Base-by-base conservation (phyloP, 2,113 vertebrate genomes). In the Vulpes ferrilata region DNA sequence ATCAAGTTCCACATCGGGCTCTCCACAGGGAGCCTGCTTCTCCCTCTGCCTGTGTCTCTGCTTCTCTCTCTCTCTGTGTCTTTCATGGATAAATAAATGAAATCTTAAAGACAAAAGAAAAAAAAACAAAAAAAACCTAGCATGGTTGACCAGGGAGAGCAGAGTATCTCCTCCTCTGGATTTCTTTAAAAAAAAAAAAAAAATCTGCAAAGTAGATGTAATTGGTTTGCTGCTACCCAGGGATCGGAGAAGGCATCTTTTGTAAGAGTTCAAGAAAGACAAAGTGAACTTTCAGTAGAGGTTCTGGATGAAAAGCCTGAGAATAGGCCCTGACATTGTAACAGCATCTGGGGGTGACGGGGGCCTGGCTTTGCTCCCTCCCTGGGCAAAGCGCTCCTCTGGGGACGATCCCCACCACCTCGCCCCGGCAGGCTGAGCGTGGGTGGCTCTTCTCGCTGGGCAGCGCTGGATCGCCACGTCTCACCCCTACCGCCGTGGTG, bases 341-440 rank as follows among this genome's bases (percentile, higher is more conserved):
- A 25, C 7, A 65, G 60, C 30, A 22, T 8, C 15, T 2, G 0
- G 17, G 48, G 11, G 20, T 60, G 20, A 74, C 19, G 48, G 16
- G 32, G 55, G 7, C 9, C 3, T 0, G 15, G 12, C 15, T 38
- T 83, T 15, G 6, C 25, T 19, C 20, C 30, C 27, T 84, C 16
- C 17, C 4, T 0, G n/a, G 32, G 17, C 15, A 53, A 83, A 51
- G 48, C 2, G 7, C 15, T 4, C 5, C 27, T 19, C 13, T 25
- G 20, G 7, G 25, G 27, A 1, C 23, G 20, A 1, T 20, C 53
- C 11, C 0, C 7, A 0, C 0, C 16, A 5, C 64, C 59, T 7
- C 35, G 5, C 2, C 20, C 25, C 16, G 25, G 78, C 30, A 59
- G 32, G 38, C 19, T 23, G 43, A 65, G 16, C 0, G 1, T 2